A percentile compares a stretch with the other conserved stretches of the same genome.
Evolutionary conservation across 1,140 invertebrate genomes (phyloP).

Genomic region (Dolichoris vasculosae): DNA sequence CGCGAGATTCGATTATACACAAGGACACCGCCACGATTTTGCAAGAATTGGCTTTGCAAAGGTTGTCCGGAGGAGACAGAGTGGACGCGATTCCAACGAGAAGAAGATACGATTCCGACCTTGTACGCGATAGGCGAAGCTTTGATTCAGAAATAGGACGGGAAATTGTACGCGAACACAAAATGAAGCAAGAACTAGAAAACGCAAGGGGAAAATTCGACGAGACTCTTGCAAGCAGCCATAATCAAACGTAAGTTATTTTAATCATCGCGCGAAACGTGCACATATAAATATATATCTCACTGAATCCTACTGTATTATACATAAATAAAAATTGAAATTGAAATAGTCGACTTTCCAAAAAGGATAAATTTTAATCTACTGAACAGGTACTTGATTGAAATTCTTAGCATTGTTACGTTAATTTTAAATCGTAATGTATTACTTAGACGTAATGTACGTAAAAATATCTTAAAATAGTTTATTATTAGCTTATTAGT

Average conservation of each 20-base stretch:
- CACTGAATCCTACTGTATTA: not conserved
- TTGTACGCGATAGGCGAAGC: constrained; percentile 66
- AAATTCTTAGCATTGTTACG: not conserved
- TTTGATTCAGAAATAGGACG: constrained; percentile 77
- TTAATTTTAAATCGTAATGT: not conserved
- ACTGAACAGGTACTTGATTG: not conserved
- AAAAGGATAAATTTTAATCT: not conserved
- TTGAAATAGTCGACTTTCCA: not conserved
- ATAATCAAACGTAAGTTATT: constrained; percentile 47
- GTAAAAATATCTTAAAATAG: not conserved
- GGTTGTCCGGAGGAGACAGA: constrained; percentile 63
- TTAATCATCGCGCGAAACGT: not conserved
- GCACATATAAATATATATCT: no score
- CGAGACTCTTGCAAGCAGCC: constrained; percentile 52
- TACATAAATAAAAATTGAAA: not conserved
- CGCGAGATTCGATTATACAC: constrained; percentile 64
- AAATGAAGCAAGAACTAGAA: constrained; percentile 75
- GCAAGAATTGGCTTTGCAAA: constrained; percentile 69
- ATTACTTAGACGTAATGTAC: not conserved
- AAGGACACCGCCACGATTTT: constrained; percentile 69
- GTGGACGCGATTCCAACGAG: constrained; percentile 54
- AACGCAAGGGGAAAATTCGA: constrained; percentile 65
- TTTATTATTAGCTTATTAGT: not conserved
- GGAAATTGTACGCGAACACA: constrained; percentile 74
- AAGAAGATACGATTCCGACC: constrained; percentile 62